Percentiles rank a stretch among this genome's conserved stretches.
Conservation (phyloP, 2,797 vertebrate genomes). For the Gymnopithys bicolor region DNA sequence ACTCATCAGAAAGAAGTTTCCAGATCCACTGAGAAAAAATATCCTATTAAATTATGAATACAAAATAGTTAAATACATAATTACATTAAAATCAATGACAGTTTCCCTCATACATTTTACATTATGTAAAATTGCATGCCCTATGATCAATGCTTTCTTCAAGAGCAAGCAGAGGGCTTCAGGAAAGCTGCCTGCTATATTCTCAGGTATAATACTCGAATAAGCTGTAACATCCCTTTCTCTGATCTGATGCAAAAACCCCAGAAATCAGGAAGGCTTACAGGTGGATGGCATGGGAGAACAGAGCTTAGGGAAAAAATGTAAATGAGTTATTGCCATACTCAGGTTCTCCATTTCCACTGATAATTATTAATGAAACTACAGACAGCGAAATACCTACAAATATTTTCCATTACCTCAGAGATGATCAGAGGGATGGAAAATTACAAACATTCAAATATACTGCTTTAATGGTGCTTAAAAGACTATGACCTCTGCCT, state of each 20-base stretch:
- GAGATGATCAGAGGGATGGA: not conserved
- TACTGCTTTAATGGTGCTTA: not conserved
- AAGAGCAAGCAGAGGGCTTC: not conserved
- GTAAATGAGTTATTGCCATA: not conserved
- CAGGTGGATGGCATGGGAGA: accelerated
- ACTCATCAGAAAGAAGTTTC: not conserved
- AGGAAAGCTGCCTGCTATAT: not conserved
- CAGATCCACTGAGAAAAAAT: not conserved
- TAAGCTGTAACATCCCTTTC: not conserved
- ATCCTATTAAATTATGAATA: not conserved
- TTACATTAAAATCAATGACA: not conserved
- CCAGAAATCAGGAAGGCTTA: not conserved
- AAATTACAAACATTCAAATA: not conserved
- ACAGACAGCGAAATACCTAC: not conserved
- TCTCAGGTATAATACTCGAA: not conserved
- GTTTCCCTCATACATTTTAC: not conserved
- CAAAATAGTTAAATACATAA: not conserved
- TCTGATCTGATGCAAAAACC: not conserved
- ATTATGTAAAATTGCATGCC: not conserved
- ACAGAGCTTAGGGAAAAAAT: not conserved
- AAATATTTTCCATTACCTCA: not conserved
- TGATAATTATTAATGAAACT: not conserved
- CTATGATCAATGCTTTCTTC: not conserved
- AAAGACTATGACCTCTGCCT: not conserved
- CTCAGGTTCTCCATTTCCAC: not conserved